These are phyloP conservation scores for Triplophysa rosa DNA, from an alignment of 2,113 vertebrate species.

Conservation along the genomic window DNA sequence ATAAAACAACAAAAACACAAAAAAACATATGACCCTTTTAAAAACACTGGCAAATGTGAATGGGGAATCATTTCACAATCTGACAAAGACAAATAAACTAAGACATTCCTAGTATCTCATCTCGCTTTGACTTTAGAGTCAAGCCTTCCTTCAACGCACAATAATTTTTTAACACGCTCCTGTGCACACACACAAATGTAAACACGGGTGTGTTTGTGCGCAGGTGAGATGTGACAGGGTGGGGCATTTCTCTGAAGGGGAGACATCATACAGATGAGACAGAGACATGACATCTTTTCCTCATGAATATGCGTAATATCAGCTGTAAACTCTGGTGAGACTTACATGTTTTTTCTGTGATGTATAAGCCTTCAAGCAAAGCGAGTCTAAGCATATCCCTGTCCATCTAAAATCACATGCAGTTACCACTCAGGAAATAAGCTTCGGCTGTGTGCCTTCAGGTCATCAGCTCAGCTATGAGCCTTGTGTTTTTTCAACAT, in stretches of 20 bases:
- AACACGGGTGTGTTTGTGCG: conserved; percentile 4
- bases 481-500: neutral
- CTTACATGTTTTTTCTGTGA: conserved; percentile 10
- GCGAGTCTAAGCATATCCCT: conserved; percentile 17
- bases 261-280: neutral
- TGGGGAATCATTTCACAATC: neutral
- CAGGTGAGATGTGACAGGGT: neutral
- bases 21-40: too few relatives aligned
- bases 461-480: neutral
- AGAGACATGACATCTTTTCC: neutral
- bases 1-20: too few relatives aligned
- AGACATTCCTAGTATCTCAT: neutral
- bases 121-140: neutral
- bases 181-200: conserved; percentile 15
- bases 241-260: neutral
- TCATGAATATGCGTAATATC: neutral
- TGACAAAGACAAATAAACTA: too few relatives aligned
- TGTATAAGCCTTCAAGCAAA: neutral
- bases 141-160: too few relatives aligned
- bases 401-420: neutral
- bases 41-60: neutral
- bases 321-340: conserved; percentile 7
- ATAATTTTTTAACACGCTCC: neutral
- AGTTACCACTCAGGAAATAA: neutral
- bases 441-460: neutral